These are phyloP conservation scores for Acrocephalus arundinaceus DNA, from an alignment of 2,113 vertebrate species.

Conservation along the genomic window DNA sequence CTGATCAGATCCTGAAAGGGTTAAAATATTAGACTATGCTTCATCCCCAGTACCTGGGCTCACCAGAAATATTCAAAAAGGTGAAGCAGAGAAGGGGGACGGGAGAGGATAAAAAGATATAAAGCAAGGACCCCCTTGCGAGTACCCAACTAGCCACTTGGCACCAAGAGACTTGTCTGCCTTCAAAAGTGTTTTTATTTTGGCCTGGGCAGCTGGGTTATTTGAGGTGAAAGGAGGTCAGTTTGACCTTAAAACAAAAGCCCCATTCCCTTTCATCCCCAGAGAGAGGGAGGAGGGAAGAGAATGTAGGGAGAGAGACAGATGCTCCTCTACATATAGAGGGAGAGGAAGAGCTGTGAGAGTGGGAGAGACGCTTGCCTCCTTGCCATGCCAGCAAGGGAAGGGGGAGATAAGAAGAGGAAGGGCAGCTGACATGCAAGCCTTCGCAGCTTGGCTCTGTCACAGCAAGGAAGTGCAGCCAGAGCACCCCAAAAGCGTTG, in stretches of 20 bases:
- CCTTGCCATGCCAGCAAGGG: rapidly evolving
- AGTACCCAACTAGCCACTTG: background rate
- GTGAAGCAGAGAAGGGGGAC: rapidly evolving
- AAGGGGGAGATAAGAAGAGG: background rate
- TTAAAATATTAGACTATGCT: background rate
- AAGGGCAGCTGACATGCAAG: background rate
- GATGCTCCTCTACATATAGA: background rate
- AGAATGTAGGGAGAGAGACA: background rate
- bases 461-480: background rate
- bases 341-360: slow-evolving; percentile 1
- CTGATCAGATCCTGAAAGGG: background rate
- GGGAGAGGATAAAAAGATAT: background rate
- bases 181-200: slow-evolving; percentile 62
- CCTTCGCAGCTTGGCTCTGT: rapidly evolving
- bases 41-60: background rate
- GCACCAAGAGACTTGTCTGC: background rate
- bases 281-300: slow-evolving; percentile 26
- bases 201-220: slow-evolving; percentile 43
- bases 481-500: rapidly evolving
- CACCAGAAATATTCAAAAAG: background rate
- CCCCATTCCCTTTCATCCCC: slow-evolving; percentile 49
- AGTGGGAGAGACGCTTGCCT: background rate
- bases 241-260: slow-evolving; percentile 57
- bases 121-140: background rate
- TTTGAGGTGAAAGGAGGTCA: slow-evolving; percentile 63